Conservation (phyloP, 1,140 invertebrate genomes). For the Chrysomallon squamiferum region DNA sequence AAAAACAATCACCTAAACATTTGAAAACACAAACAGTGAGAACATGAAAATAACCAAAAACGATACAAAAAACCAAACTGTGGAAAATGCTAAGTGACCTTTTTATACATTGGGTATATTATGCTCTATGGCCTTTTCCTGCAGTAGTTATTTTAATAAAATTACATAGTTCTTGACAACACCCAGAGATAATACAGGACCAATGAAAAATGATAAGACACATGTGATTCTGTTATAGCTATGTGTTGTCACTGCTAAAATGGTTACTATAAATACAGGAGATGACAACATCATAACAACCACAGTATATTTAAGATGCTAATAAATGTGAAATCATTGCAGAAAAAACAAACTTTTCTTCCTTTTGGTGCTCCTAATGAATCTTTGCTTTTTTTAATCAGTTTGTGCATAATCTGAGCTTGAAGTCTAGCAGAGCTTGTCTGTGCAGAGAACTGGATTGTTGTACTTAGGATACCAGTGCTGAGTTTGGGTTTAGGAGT, state of each 20-base stretch:
- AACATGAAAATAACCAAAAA: background rate
- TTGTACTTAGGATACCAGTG: slow-evolving; percentile 51
- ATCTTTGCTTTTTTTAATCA: slow-evolving; percentile 60
- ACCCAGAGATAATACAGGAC: no score
- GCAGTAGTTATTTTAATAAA: no score
- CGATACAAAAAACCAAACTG: background rate
- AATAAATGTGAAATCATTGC: no score
- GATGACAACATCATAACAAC: no score
- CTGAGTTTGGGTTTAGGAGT: slow-evolving; percentile 33
- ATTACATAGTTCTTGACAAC: no score
- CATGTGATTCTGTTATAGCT: no score
- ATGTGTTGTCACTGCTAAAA: no score
- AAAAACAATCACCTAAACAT: slow-evolving; percentile 57
- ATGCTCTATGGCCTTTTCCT: background rate
- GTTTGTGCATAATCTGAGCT: slow-evolving; percentile 59
- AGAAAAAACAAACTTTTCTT: slow-evolving; percentile 42
- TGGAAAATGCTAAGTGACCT: background rate
- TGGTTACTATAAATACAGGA: no score
- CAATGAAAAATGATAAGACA: no score
- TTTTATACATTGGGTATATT: no score
- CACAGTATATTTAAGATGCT: no score
- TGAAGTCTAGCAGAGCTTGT: slow-evolving; percentile 53
- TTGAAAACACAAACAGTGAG: no score
- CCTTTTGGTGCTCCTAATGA: slow-evolving; percentile 58
- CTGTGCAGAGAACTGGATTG: slow-evolving; percentile 60